Conservation (phyloP, 2,888 invertebrate genomes). For the Lithophane leautieri region DNA sequence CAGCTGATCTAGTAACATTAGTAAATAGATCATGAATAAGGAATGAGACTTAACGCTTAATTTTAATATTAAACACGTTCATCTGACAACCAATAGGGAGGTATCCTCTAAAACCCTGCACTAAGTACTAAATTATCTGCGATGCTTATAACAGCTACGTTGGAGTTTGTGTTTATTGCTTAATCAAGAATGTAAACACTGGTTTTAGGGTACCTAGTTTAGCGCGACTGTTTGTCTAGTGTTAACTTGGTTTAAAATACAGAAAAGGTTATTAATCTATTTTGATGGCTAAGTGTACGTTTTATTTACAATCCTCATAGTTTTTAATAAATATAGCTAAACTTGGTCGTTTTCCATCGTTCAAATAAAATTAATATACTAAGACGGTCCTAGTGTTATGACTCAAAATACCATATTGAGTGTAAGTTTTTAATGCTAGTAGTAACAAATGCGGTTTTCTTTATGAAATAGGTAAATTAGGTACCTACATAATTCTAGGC, state of each 20-base stretch:
- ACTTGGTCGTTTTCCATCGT: not conserved
- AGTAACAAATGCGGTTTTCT: not conserved
- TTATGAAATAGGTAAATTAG: not conserved
- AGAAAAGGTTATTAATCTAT: not conserved
- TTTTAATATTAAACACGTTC: slow-evolving; percentile 26
- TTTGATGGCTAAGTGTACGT: not conserved
- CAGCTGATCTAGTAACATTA: not conserved
- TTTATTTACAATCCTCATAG: not conserved
- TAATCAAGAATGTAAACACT: slow-evolving; percentile 37
- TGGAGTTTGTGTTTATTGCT: slow-evolving; percentile 19
- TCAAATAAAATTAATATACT: not conserved
- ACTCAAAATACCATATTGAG: not conserved
- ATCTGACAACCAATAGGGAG: not conserved
- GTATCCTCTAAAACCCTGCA: slow-evolving; percentile 4
- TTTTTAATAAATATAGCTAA: not conserved
- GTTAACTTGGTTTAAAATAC: not conserved
- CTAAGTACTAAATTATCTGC: slow-evolving; percentile 25
- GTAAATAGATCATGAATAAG: slow-evolving; percentile 14
- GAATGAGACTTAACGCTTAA: slow-evolving; percentile 15
- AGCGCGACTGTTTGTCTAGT: slow-evolving; percentile 14
- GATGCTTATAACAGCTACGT: slow-evolving; percentile 11
- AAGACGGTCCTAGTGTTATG: not conserved
- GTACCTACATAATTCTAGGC: not conserved
- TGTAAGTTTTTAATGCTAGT: not conserved
- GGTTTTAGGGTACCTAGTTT: slow-evolving; percentile 8